phyloP scores from a whole-genome alignment of 2,797 vertebrate genomes.

The Botia almorhae region DNA sequence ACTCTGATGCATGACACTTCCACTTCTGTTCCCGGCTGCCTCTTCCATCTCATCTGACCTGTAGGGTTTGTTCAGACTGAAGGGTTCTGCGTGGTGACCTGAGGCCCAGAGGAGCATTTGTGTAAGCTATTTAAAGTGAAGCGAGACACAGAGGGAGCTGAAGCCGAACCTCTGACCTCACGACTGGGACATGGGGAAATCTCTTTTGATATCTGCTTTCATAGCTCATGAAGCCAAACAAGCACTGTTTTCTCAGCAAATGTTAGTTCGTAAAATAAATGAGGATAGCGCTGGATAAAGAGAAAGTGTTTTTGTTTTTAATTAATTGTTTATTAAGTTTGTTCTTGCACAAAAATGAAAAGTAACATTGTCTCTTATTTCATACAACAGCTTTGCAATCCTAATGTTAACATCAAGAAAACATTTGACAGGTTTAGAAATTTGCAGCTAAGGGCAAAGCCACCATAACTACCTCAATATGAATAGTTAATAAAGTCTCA shows the following conservation, averaged over 20 bases:
- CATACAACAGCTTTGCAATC: neutral
- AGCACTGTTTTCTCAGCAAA: constrained; percentile 17
- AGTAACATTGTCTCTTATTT: neutral
- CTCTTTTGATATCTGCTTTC: constrained; percentile 32
- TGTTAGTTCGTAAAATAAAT: constrained; percentile 5
- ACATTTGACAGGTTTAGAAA: constrained; percentile 17
- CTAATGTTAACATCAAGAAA: constrained; percentile 8
- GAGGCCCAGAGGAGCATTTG: constrained; percentile 39
- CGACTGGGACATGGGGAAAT: constrained; percentile 25
- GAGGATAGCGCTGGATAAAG: neutral
- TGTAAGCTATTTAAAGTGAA: constrained; percentile 46
- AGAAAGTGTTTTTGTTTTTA: neutral
- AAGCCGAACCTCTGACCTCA: constrained; percentile 35
- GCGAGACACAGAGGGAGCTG: constrained; percentile 38
- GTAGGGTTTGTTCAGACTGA: constrained; percentile 39
- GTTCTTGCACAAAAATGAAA: no score
- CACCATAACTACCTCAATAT: constrained; percentile 6
- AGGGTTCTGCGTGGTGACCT: constrained; percentile 39
- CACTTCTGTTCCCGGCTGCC: constrained; percentile 30
- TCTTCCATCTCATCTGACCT: constrained; percentile 48
- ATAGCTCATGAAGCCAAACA: constrained; percentile 23
- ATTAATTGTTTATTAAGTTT: no score
- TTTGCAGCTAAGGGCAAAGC: neutral
- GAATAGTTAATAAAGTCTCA: constrained; percentile 23
- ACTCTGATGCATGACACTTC: constrained; percentile 67